Conservation (phyloP, 2,797 vertebrate species). For the Schizopygopsis pylzovi region DNA sequence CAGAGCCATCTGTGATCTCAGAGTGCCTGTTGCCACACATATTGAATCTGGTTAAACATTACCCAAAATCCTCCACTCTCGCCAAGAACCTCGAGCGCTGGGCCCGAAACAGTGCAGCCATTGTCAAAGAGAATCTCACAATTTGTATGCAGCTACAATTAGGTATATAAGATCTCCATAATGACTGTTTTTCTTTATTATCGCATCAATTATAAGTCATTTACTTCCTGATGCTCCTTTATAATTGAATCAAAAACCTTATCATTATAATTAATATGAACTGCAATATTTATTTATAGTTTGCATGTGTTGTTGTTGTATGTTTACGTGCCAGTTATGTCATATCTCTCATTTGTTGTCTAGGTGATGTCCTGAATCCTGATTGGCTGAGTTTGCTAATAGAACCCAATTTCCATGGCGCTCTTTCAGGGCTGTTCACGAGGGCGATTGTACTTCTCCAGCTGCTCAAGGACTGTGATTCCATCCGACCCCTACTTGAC, state of each 20-base stretch:
- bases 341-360: conserved; percentile 30
- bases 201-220: not conserved
- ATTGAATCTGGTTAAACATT: conserved; percentile 75
- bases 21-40: conserved; percentile 79
- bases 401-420: conserved; percentile 76
- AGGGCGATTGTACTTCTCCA: conserved; percentile 71
- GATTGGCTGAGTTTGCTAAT: conserved; percentile 76
- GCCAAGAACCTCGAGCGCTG: conserved; percentile 69
- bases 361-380: conserved; percentile 65
- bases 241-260: conserved; percentile 1
- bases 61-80: conserved; percentile 64
- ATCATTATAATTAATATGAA: not conserved
- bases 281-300: not conserved
- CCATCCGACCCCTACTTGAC: conserved; percentile 64
- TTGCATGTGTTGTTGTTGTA: not conserved
- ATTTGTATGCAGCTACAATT: conserved; percentile 72
- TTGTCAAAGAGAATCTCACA: conserved; percentile 70
- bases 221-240: not conserved
- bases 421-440: conserved; percentile 76
- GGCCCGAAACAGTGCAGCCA: conserved; percentile 64
- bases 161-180: conserved; percentile 71
- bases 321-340: not conserved
- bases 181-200: conserved; percentile 3
- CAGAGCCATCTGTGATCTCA: conserved; percentile 81
- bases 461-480: conserved; percentile 64